Evolutionary conservation across 2,888 invertebrate species (phyloP), one percentile per base, ranked within the genome.

Genomic region (Mycalesis mineus): DNA sequence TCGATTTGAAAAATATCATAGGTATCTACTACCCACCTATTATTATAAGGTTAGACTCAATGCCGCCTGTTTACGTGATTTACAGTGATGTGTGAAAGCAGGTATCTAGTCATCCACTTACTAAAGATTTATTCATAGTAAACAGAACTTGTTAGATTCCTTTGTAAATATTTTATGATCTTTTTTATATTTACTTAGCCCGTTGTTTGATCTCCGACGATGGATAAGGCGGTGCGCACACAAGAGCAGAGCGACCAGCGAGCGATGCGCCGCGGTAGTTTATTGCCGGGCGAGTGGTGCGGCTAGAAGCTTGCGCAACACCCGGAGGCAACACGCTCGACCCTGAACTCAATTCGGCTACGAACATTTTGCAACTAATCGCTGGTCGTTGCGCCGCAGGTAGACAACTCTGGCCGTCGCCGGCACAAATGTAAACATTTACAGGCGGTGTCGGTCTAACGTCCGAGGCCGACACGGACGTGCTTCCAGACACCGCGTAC

Each of bases 381-480:
- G 81, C 73, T 75, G 81, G 78, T 76, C 73, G 74, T 72, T 73
- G 74, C 73, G 75, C 71, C 73, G 65, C 67, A 65, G 70, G 67
- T 66, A 63, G 68, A 65, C 65, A 70, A 73, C 74, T 74, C 75
- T 73, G 75, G 71, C 75, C 78, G 76, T 74, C 76, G 75, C 77
- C 81, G 82, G 82, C 74, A 78, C 80, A 88, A 88, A 89, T 89
- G 87, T 89, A 88, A 89, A 88, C 89, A 89, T 89, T 89, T 82
- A 83, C 88, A 88, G 57, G 62, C 62, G 83, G 85, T 87, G 81
- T 72, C 70, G 71, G 77, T 73, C 83, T 80, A 77, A 69, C 77
- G 68, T 73, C 64, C 88, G 86, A 88, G 88, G 88, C 77, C 87
- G 80, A 60, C 50, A 69, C 69, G 82, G 74, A 86, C 88, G 88